Percentiles rank a stretch among this genome's conserved stretches.
Evolutionary conservation across 2,113 vertebrate genomes (phyloP).

Genomic region (Corvus hawaiiensis): DNA sequence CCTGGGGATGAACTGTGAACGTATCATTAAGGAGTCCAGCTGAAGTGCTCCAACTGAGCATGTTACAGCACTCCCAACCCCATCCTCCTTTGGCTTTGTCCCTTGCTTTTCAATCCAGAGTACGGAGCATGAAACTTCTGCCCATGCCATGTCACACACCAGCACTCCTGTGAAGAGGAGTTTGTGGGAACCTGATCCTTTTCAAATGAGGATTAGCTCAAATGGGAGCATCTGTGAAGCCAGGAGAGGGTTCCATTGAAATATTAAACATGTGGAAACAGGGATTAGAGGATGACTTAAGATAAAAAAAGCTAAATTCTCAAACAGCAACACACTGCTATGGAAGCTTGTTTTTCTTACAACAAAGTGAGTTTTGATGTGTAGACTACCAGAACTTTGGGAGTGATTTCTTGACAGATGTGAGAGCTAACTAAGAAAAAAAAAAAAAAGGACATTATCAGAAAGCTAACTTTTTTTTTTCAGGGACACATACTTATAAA

Average conservation of each 20-base stretch:
- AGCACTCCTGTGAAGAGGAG: neutral
- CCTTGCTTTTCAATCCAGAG: neutral
- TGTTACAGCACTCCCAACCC: neutral
- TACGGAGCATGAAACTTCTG: neutral
- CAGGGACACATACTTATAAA: neutral
- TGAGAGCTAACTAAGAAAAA: neutral
- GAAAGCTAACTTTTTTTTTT: neutral
- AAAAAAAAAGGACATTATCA: neutral
- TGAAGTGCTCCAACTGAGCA: neutral
- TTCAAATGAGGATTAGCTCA: neutral
- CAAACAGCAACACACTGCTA: neutral
- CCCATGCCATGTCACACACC: accelerated
- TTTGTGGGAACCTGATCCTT: neutral
- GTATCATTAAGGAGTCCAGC: neutral
- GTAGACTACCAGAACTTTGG: neutral
- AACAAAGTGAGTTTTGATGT: neutral
- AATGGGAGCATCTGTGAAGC: accelerated
- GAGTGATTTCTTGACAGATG: neutral
- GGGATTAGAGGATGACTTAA: neutral
- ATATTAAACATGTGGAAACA: neutral
- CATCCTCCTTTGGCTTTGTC: neutral
- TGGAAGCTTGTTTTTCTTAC: neutral
- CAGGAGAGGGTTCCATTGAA: neutral
- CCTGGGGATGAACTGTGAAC: neutral
- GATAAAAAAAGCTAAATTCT: neutral